A percentile compares a stretch with the other conserved stretches of the same genome.
Conservation (phyloP, 1,140 invertebrate genomes). For the Octopus sinensis region DNA sequence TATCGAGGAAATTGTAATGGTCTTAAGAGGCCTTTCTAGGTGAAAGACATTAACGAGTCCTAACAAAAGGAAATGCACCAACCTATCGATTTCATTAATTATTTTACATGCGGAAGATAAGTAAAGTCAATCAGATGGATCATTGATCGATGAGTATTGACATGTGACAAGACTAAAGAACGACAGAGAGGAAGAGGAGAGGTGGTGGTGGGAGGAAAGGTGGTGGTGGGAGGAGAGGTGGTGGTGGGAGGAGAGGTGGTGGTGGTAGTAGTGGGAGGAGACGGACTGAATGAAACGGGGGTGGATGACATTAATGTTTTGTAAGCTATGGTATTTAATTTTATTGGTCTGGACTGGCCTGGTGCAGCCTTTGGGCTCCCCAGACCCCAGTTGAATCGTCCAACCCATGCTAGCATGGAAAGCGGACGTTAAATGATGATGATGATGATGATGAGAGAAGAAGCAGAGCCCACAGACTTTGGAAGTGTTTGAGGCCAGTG, state of each 20-base stretch:
- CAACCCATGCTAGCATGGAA: no score
- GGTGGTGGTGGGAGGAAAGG: not conserved
- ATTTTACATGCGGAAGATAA: not conserved
- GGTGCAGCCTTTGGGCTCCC: no score
- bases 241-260: not conserved
- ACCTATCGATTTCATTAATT: not conserved
- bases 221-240: slow-evolving; percentile 1
- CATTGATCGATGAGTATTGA: not conserved
- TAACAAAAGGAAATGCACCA: not conserved
- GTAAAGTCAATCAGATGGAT: not conserved
- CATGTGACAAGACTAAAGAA: slow-evolving; percentile 6
- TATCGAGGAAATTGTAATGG: no score
- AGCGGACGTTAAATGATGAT: no score
- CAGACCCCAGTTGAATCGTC: no score
- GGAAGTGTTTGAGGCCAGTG: no score
- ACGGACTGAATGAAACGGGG: not conserved
- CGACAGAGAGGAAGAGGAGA: not conserved
- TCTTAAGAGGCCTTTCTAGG: no score
- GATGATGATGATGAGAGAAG: no score
- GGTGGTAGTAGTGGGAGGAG: not conserved
- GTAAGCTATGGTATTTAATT: no score
- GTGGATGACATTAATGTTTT: not conserved
- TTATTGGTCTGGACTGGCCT: no score
- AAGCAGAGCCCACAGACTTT: no score
- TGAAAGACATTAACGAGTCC: no score